A percentile compares a stretch with the other conserved stretches of the same genome.
These are phyloP conservation scores for Cynopterus sphinx DNA, from an alignment of 2,797 vertebrate species.

Conservation along the genomic window DNA sequence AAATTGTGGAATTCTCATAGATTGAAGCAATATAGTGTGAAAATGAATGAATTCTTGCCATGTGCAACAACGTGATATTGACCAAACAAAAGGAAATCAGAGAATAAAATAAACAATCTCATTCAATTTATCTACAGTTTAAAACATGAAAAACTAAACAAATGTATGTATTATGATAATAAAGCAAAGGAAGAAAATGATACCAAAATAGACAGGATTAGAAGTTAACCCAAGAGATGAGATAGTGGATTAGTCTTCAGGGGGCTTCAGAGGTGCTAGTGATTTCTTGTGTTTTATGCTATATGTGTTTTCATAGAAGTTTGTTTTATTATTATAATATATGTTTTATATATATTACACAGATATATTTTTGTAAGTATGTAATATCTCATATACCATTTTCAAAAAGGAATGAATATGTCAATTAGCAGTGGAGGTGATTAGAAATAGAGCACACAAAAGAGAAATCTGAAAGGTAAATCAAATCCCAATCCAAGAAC, in stretches of 20 bases:
- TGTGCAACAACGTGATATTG: not conserved
- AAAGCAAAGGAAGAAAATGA: constrained; percentile 42
- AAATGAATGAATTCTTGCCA: constrained; percentile 36
- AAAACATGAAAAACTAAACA: constrained; percentile 23
- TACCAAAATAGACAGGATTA: not conserved
- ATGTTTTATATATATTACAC: not conserved
- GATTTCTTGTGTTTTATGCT: not conserved
- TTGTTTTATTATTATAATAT: not conserved
- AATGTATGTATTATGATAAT: not conserved
- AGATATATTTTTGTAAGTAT: not conserved
- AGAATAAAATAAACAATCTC: not conserved
- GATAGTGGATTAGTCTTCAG: not conserved
- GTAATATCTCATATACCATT: not conserved
- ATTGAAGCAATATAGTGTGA: not conserved
- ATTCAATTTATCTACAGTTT: not conserved
- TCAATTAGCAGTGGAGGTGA: not conserved
- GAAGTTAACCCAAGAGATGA: not conserved
- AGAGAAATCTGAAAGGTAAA: constrained; percentile 1
- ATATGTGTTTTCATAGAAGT: not conserved
- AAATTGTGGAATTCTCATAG: not conserved
- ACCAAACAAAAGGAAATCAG: constrained; percentile 24
- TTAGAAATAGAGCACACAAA: not conserved
- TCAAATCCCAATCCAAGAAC: not conserved
- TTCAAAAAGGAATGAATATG: not conserved
- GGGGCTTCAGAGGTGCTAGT: not conserved